Base-by-base conservation (phyloP, 2,797 vertebrate species). In the Lycodopsis pacificus region DNA sequence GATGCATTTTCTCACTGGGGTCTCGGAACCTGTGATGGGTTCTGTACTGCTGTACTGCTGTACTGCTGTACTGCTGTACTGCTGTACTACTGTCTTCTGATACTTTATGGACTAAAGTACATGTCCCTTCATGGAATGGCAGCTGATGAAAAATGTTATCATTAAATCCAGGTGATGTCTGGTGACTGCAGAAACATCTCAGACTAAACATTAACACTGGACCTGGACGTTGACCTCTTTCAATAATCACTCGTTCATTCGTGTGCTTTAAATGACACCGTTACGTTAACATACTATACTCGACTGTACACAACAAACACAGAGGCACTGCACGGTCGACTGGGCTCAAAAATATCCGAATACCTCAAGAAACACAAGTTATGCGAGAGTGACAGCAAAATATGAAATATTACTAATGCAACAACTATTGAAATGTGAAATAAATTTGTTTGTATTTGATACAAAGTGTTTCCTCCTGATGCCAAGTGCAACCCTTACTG, bases 171-270 rank as follows among this genome's bases (percentile, higher is more conserved):
- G 44, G 46, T 66, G 30, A 51, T 17, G 49, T n/a, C 53, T 8
- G 54, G 20, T 48, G 2, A 56, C 4, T 12, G 4, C 1, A 62
- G 32, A 53, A 44, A 40, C 44, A n/a, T 56, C 61, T 34, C 48
- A 56, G 25, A 49, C 6, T 2, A 51, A 51, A 51, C 30, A 7
- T 9, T 4, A 34, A 42, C 4, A 53, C n/a, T 54, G 10, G n/a
- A 54, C 25, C 14, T 17, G 32, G 10, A 54, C 53, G 65, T 54
- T 53, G 48, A 66, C 53, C 25, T 69, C 38, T 56, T 57, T 30
- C 13, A 42, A 51, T 15, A 15, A 17, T 51, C 32, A 36, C 36
- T 9, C 34, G 8, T 42, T 42, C 17, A 38, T 5, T 62, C 12
- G 19, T 19, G 7, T 32, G 15, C 2, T 15, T 34, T 34, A 34